Base-by-base conservation (phyloP, 2,888 invertebrate genomes). In the Philhelius pedissequus region DNA sequence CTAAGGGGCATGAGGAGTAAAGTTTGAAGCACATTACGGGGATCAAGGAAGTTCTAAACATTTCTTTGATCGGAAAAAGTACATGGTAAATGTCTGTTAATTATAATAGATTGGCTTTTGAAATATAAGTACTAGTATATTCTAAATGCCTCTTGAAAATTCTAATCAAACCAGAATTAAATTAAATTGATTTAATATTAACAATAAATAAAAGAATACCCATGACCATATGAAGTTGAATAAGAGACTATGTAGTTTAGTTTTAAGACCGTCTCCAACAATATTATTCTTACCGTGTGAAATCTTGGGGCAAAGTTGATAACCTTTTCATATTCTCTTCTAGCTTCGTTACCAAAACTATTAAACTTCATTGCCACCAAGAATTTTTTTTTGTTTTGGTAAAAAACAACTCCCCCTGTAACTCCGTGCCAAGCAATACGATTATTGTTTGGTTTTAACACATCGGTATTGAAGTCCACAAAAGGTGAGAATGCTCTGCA, bases 301-400 rank as follows among this genome's bases (percentile, higher is more conserved):
- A 79, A 58, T 66, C 81, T 52, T 78, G 40, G 58, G 50, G 25
- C 40, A 76, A 66, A 81, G 76, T 75, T 76, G 58, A 70, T 81
- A 56, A 75, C 80, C 80, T 58, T 32, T 56, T 35, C 35, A 54
- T 54, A 66, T 43, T 35, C 6, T 1, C 11, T 54, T 13, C 32
- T 22, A 18, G 20, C 27, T 52, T 68, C 27, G 27, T 18, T 20
- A 56, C 18, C 15, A 38, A n/a, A 60, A 48, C n/a, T 35, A 66
- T 38, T 22, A 43, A 66, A 54, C 30, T 50, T n/a, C n/a, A 68
- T 22, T 52, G 54, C 20, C 25, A 32, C 32, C 30, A 32, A 56
- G 18, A 40, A n/a, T n/a, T n/a, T n/a, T n/a, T n/a, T n/a, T n/a
- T n/a, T n/a, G n/a, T n/a, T n/a, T n/a, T n/a, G n/a, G n/a, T n/a